Evolutionary conservation across 2,113 vertebrate genomes (phyloP), one percentile per base, ranked within the genome.

Genomic region (Myanophis thanlyinensis): DNA sequence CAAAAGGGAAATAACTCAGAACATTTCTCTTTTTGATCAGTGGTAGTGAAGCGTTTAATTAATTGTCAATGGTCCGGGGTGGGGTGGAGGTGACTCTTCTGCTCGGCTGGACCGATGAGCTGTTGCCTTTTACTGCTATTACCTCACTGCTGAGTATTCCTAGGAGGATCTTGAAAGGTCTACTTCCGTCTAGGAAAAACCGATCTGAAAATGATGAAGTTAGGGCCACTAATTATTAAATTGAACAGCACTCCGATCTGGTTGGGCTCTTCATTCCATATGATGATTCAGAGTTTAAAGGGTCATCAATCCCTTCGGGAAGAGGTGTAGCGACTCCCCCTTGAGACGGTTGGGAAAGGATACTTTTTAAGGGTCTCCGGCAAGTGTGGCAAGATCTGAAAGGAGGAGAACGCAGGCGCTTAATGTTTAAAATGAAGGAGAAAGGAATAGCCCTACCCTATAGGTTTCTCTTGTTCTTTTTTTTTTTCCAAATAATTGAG

Each of bases 151-250:
- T 1, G 0, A 87, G 40, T 48, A 73, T 89, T 94, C 91, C 3
- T 2, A 1, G 92, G 5, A 85, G 85, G 90, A 85, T 96, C 93
- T 92, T 91, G 88, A 93, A 44, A 95, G 90, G 89, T 95, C 91
- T 96, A 90, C 92, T 92, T 92, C 94, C 85, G 93, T 62, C 89
- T 87, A 54, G 96, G 94, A 93, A 54, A 54, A 20, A 85, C 85
- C 67, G 93, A 97, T 96, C 94, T 96, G 93, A 95, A 97, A 97
- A 97, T 96, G 93, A 97, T 95, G 91, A 96, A 97, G 96, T 96
- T 96, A 96, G 93, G 93, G 95, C 92, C 2, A 91, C 94, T 95
- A 97, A 96, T 97, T 97, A 97, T 96, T 96, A 96, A 96, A 96
- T 96, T 97, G 96, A 94, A 96, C 93, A 96, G 93, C 89, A 95